Evolutionary conservation across 2,113 vertebrate species (phyloP), one percentile per base, ranked within the genome.

Genomic region (Cnemophilus loriae): DNA sequence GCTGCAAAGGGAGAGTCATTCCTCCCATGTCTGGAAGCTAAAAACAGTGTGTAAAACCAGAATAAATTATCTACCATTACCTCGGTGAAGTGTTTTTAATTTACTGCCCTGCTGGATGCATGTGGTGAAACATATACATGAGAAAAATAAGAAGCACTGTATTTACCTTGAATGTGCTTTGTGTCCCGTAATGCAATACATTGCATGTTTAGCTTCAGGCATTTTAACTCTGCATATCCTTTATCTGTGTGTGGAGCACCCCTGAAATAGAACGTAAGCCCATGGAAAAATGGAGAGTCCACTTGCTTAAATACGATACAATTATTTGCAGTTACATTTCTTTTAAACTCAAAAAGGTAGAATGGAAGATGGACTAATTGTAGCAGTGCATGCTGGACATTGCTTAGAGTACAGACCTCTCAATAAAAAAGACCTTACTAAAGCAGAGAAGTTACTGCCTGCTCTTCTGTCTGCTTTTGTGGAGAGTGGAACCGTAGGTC

Each of bases 61-160:
- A 97, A 91, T 77, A 91, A 90, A 90, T 95, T 96, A 83, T 89
- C 87, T 86, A 30, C 59, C 37, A 77, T 84, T 86, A 92, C 71
- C 60, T 93, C 8, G 10, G 59, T 89, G 73, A 97, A 95, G 22
- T 83, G 59, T 20, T 96, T 97, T 94, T 93, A 86, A 96, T 94
- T 94, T 86, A 88, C 56, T 86, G 59, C 79, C 71, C 64, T 88
- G 93, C 44, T 96, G 74, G 88, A 94, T 90, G 59, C 35, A 56
- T 28, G 49, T 70, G 71, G 32, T 77, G 19, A 37, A 88, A 74
- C 26, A 52, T 24, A 90, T 9, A 70, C 41, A 59, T 44, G 50
- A 85, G 69, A 83, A 93, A 94, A 94, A 77, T 24, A 85, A 85
- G 37, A 8, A 73, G n/a, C 70, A 65, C 55, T 39, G 28, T 69